phyloP scores from a whole-genome alignment of 1,140 invertebrate genomes.

The Colletes latitarsis region DNA sequence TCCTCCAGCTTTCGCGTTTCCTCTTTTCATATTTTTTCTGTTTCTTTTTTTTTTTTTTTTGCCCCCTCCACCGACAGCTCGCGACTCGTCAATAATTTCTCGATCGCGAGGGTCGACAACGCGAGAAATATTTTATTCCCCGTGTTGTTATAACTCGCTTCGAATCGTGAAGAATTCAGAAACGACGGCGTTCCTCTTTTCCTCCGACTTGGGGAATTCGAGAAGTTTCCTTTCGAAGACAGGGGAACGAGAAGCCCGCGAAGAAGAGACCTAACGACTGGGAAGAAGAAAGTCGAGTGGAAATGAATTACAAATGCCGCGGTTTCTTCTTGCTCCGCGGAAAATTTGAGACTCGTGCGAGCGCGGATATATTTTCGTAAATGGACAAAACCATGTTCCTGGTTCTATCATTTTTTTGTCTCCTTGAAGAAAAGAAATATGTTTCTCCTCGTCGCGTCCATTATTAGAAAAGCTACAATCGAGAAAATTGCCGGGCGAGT shows the following conservation, averaged over 20 bases:
- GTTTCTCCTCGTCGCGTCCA: too few relatives aligned
- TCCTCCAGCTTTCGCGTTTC: not conserved
- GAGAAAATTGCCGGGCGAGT: too few relatives aligned
- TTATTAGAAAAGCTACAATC: too few relatives aligned
- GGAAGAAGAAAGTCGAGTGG: not conserved
- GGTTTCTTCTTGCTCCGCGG: not conserved
- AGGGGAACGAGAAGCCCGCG: too few relatives aligned
- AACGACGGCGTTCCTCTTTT: slow-evolving; percentile 16
- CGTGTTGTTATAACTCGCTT: slow-evolving; percentile 43
- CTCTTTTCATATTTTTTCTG: not conserved
- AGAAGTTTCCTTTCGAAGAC: not conserved
- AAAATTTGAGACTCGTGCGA: not conserved
- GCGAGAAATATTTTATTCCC: slow-evolving; percentile 53
- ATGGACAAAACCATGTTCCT: not conserved
- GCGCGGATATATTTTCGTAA: not conserved
- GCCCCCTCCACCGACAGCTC: not conserved
- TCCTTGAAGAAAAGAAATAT: too few relatives aligned
- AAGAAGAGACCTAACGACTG: slow-evolving; percentile 2
- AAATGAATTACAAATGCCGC: slow-evolving; percentile 36
- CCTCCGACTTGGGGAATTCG: slow-evolving; percentile 46
- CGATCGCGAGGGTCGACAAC: slow-evolving; percentile 28
- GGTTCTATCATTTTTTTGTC: too few relatives aligned
- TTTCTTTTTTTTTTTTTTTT: not conserved
- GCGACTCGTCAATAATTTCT: slow-evolving; percentile 57
- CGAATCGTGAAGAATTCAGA: slow-evolving; percentile 55